A percentile compares a stretch with the other conserved stretches of the same genome.
phyloP scores from a whole-genome alignment of 2,888 invertebrate genomes.

The Lasioglossum morio region DNA sequence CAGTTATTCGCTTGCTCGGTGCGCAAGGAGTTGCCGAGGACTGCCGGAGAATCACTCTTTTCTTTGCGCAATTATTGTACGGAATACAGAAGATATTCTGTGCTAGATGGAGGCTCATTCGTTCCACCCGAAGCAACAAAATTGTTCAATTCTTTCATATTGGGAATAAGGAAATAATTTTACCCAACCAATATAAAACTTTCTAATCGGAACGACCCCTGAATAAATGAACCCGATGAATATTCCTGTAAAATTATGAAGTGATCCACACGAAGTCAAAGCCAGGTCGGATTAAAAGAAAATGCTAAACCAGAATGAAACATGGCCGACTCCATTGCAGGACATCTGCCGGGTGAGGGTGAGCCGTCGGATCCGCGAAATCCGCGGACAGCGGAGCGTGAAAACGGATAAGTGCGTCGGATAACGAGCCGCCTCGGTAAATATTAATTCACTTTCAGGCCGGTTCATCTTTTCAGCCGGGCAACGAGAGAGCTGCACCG shows the following conservation, averaged over 20 bases:
- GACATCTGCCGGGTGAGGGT: conserved; percentile 8
- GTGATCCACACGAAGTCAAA: not conserved
- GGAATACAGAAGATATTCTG: not conserved
- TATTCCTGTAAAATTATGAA: not conserved
- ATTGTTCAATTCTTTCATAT: not conserved
- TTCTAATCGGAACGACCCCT: not conserved
- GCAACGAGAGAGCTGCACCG: conserved; percentile 16
- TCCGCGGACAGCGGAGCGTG: conserved; percentile 1
- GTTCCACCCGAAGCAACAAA: not conserved
- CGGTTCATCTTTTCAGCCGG: conserved; percentile 29
- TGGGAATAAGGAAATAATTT: too few species aligned
- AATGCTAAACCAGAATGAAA: not conserved
- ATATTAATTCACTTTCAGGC: conserved; percentile 54
- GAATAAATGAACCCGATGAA: not conserved
- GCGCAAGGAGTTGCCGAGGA: not conserved
- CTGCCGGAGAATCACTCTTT: not conserved
- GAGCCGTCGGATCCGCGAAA: not conserved
- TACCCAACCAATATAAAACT: not conserved
- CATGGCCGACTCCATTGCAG: not conserved
- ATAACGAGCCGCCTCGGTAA: conserved; percentile 12
- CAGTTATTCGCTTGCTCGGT: not conserved
- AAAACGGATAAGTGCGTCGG: conserved; percentile 12
- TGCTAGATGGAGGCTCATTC: not conserved
- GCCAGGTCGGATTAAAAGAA: not conserved
- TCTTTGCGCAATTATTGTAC: not conserved